Base-by-base conservation (phyloP, 2,797 vertebrate species). In the Eulemur mongoz region DNA sequence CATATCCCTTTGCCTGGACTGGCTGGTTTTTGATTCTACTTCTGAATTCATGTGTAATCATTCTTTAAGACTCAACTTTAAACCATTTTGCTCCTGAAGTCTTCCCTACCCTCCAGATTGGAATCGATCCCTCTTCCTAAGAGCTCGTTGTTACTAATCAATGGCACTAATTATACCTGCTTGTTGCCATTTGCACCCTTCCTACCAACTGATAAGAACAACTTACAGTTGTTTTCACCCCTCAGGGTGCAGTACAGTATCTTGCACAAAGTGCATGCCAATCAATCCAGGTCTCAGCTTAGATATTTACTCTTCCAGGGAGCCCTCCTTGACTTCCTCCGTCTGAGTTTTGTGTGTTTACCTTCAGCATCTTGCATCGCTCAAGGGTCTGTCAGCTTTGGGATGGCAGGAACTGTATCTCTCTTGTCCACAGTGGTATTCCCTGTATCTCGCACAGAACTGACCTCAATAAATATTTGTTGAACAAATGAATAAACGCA, bases 381-480 rank as follows among this genome's bases (percentile, higher is more conserved):
- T 94, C 25, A 22, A 3, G 20, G 54, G 69, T 57, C 82, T 85
- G 45, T 85, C 89, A 57, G n/a, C 69, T 54, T 69, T 86, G 40
- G 48, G 61, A 48, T 9, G 35, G 27, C 67, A 84, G 72, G 25
- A 30, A 61, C 23, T 72, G 17, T 14, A 38, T 45, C 87, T 95
- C 59, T 89, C 32, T 20, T 65, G 63, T 59, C 52, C 61, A 83
- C 38, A 73, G 52, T 73, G 35, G 50, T 79, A 45, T 63, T 38
- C 73, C 48, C 40, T 45, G 78, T 57, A 63, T 70, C 38, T 40
- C 57, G 50, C 57, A 70, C 54, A 84, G 59, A 13, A 43, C 63
- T 85, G 73, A 84, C 20, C 23, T 72, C 61, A 88, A 73, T 54
- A 78, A 86, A 95, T 85, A 92, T 82, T 35, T 85, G 54, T 38